phyloP scores from a whole-genome alignment of 2,888 invertebrate genomes.

The Eurois occulta region DNA sequence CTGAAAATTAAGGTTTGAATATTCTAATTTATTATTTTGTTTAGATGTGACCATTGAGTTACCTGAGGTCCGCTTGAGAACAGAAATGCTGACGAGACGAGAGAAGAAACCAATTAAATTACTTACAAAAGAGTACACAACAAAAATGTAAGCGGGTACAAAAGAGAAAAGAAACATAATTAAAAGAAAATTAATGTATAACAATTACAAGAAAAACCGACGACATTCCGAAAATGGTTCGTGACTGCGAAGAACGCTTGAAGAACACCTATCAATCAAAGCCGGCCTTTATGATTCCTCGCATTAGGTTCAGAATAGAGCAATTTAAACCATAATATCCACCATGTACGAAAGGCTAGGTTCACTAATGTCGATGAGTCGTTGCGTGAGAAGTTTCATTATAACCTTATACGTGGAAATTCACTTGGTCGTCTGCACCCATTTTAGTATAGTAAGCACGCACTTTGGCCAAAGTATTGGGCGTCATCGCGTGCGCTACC shows the following conservation, averaged over 20 bases:
- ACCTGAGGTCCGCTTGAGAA: conserved; percentile 50
- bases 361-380: conserved; percentile 61
- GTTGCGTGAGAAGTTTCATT: conserved; percentile 84
- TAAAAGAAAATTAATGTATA: conserved; percentile 16
- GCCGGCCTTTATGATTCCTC: conserved; percentile 26
- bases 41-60: conserved; percentile 63
- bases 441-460: conserved; percentile 79
- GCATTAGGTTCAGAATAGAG: conserved; percentile 60
- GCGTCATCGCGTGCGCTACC: conserved; percentile 71
- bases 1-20: conserved; percentile 76
- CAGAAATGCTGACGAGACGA: conserved; percentile 39
- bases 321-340: conserved; percentile 56
- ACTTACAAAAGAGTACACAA: conserved; percentile 47
- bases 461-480: conserved; percentile 75
- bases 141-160: conserved; percentile 38
- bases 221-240: background rate
- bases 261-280: conserved; percentile 32
- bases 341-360: conserved; percentile 53
- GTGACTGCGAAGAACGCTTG: conserved; percentile 12
- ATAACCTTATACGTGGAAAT: conserved; percentile 81
- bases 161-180: conserved; percentile 31
- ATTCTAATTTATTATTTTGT: conserved; percentile 76
- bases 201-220: background rate
- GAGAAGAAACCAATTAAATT: conserved; percentile 59
- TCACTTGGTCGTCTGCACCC: conserved; percentile 78